Evolutionary conservation across 2,888 invertebrate genomes (phyloP), one percentile per base, ranked within the genome.

Genomic region (Oegoconia quadripuncta): DNA sequence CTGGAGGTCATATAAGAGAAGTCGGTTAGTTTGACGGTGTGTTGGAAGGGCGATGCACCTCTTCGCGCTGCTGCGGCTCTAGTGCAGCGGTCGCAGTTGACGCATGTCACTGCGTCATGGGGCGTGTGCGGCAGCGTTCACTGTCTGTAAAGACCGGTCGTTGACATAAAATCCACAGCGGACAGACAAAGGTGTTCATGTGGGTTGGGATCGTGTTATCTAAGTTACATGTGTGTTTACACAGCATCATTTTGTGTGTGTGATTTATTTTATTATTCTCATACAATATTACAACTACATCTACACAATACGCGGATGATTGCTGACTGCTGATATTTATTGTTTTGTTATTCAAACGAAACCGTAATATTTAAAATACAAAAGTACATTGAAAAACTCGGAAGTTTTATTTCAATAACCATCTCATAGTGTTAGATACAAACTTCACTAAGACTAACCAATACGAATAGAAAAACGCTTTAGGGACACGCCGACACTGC

Each of bases 41-140:
- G 62, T 54, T 59, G 44, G 50, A 52, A 52, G 51, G 55, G 55
- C 57, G 50, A 46, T 71, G 70, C 71, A 74, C 59, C 69, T 77
- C 74, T 67, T 58, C 32, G 46, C 41, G 31, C 33, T 41, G 57
- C 73, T 86, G 84, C 44, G 47, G 34, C 47, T 74, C 79, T 80
- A 71, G 81, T 86, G 73, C 70, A 71, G 39, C 60, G 64, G 70
- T 71, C 74, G 70, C 59, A 64, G 68, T 81, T 84, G 86, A 86
- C 86, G 86, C 84, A 84, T 83, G 84, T 84, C 81, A 83, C 74
- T 78, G 84, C 82, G 75, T 75, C 74, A 66, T 69, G 74, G 75
- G 73, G 74, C 83, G 81, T 82, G 74, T 68, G 68, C 71, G 64
- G 51, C 36, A 49, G 52, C 49, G 32, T n/a, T n/a, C 39, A 35